Conservation (phyloP, 2,797 vertebrate species). For the Poeciliopsis infans region DNA sequence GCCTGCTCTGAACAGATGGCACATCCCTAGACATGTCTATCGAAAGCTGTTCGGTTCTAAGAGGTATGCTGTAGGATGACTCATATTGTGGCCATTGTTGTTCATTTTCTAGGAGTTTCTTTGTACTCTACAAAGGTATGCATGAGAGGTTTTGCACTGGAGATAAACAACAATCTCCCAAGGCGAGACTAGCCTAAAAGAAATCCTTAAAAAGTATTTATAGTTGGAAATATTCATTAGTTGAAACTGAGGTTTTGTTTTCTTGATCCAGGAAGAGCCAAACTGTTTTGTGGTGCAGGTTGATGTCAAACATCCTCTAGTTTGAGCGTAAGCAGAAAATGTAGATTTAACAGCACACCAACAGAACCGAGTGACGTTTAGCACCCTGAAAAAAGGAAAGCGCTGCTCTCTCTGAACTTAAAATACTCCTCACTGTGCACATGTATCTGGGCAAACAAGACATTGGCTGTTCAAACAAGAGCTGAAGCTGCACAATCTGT, state of each 20-base stretch:
- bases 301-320: neutral
- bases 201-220: neutral
- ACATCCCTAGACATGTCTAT: neutral
- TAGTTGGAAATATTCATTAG: neutral
- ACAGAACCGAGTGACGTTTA: neutral
- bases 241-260: neutral
- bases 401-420: neutral
- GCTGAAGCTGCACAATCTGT: constrained; percentile 17
- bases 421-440: constrained; percentile 5
- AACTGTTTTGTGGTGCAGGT: neutral
- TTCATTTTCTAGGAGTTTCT: neutral
- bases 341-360: neutral
- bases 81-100: neutral
- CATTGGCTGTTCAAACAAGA: constrained; percentile 19
- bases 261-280: neutral
- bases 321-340: neutral
- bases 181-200: neutral
- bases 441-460: constrained; percentile 24
- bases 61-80: too few species aligned
- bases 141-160: neutral
- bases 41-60: too few species aligned
- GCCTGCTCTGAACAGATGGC: neutral
- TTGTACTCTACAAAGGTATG: neutral
- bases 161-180: neutral
- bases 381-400: neutral